Evolutionary conservation across 1,140 invertebrate species (phyloP), one percentile per base, ranked within the genome.

Genomic region (Pollicipes pollicipes): DNA sequence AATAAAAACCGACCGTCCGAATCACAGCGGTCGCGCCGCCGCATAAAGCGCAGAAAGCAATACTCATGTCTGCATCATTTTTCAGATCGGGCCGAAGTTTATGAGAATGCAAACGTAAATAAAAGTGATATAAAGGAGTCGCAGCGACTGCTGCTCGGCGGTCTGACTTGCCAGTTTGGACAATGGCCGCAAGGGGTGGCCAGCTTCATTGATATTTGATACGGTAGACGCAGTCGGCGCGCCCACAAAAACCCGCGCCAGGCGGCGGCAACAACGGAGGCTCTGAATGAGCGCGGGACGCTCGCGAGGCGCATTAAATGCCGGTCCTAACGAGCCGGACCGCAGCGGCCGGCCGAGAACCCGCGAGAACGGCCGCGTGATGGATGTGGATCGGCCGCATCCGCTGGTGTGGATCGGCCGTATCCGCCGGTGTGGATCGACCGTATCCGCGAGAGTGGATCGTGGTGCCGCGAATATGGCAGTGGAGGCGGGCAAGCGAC

Each of bases 41-140:
- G 24, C 45, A 58, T 58, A 58, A 10, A 58, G 45, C 45, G 21
- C 45, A 58, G 45, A 58, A 58, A 58, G 45, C 13, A 10, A 58
- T 24, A 58, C 45, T 58, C 45, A 58, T 21, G 8, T 24, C 8
- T 10, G 21, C 45, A 58, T 58, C 45, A 58, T 58, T 58, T 58
- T 58, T 58, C 45, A 58, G 45, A 58, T 58, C 45, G 45, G 45
- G 13, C 45, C 13, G 45, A 58, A 58, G 45, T 58, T 58, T 58
- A 58, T 58, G 45, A 58, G 45, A 58, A 58, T 58, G 45, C 45
- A 58, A 58, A 58, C 45, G 45, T 58, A 58, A 58, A 58, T 58
- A 58, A 58, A 58, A 58, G 45, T 58, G 45, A 58, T 58, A 58
- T 58, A 58, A 58, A 58, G 45, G 45, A 58, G 45, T 58, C 45